These are phyloP conservation scores for Microctenopoma stevenorrisi DNA, from an alignment of 2,797 vertebrate genomes.

Conservation along the genomic window DNA sequence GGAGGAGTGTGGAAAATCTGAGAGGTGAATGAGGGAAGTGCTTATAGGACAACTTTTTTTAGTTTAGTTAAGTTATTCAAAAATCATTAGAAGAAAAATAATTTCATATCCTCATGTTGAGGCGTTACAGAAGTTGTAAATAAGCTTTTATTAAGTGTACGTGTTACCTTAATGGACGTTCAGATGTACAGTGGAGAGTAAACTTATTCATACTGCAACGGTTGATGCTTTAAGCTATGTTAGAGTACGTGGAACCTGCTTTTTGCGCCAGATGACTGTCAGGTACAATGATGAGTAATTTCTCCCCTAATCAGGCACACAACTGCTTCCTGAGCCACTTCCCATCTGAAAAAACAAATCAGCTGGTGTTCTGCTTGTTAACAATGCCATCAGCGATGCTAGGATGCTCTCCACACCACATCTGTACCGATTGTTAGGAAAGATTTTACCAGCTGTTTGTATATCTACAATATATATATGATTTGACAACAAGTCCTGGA, in stretches of 20 bases:
- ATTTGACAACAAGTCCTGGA: neutral
- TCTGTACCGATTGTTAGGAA: neutral
- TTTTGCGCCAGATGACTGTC: conserved; percentile 28
- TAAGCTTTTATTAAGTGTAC: neutral
- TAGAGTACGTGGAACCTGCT: neutral
- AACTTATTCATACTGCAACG: neutral
- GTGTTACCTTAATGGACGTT: neutral
- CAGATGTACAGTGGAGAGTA: neutral
- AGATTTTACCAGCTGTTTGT: neutral
- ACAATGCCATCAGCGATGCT: conserved; percentile 4
- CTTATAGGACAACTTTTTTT: neutral
- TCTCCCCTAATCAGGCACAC: conserved; percentile 39
- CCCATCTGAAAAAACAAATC: conserved; percentile 35
- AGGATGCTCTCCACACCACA: neutral
- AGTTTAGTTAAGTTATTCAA: neutral
- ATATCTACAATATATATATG: too few species aligned
- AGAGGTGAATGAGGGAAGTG: conserved; percentile 3
- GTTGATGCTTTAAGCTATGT: neutral
- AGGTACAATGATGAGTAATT: conserved; percentile 30
- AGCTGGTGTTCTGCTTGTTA: conserved; percentile 40
- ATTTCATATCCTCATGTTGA: neutral
- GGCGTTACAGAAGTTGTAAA: conserved; percentile 18
- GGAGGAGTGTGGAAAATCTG: conserved; percentile 6
- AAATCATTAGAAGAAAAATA: neutral
- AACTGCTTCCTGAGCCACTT: conserved; percentile 40